Evolutionary conservation across 2,888 invertebrate species (phyloP).

Genomic region (Graphium colonna): DNA sequence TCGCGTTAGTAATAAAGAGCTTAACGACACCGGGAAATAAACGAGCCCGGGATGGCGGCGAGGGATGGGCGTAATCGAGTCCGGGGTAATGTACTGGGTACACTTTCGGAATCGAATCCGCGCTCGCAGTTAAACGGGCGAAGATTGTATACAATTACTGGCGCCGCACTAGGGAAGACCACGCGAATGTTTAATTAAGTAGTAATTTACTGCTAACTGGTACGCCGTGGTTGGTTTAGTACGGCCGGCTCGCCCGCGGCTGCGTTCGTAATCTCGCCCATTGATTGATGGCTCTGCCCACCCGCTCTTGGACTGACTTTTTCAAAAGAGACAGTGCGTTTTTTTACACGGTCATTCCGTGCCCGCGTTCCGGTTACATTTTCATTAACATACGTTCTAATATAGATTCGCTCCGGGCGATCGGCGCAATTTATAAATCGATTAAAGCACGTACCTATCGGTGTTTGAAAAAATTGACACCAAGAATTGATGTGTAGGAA

Average conservation of each 20-base stretch:
- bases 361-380: constrained; percentile 19
- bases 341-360: constrained; percentile 11
- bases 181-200: constrained; percentile 57
- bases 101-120: constrained; percentile 37
- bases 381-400: constrained; percentile 13
- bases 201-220: constrained; percentile 53
- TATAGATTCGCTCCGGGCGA: constrained; percentile 12
- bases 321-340: constrained; percentile 21
- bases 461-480: background rate
- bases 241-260: constrained; percentile 38
- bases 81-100: constrained; percentile 26
- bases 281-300: constrained; percentile 41
- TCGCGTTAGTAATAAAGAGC: constrained; percentile 6
- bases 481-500: background rate
- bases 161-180: constrained; percentile 33
- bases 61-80: constrained; percentile 13
- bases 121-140: constrained; percentile 41
- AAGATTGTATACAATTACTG: constrained; percentile 49
- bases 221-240: constrained; percentile 41
- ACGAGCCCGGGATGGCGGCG: constrained; percentile 12
- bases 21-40: constrained; percentile 21
- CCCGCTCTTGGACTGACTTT: constrained; percentile 17
- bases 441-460: constrained; percentile 1
- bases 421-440: constrained; percentile 9
- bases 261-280: constrained; percentile 38